Conservation (phyloP, 2,888 invertebrate genomes). For the Rhagonycha lutea region DNA sequence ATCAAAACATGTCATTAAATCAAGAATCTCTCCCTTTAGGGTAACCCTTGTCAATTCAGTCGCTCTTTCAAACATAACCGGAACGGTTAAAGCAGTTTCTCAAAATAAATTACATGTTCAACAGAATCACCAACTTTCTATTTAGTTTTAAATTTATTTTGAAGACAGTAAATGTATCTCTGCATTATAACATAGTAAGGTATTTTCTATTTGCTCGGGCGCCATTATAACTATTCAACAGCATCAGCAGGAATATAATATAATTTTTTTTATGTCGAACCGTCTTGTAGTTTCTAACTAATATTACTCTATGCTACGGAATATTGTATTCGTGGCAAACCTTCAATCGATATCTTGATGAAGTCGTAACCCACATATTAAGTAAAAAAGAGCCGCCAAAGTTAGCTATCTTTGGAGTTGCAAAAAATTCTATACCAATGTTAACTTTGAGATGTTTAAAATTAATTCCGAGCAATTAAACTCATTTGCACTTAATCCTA, state of each 20-base stretch:
- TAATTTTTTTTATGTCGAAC: not conserved
- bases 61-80: not conserved
- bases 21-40: not conserved
- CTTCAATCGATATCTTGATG: not conserved
- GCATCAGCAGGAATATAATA: too few relatives aligned
- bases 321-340: not conserved
- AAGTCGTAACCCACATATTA: not conserved
- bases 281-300: not conserved
- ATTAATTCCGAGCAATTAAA: conserved; percentile 28
- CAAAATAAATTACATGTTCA: not conserved
- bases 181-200: not conserved
- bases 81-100: not conserved
- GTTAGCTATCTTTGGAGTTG: not conserved
- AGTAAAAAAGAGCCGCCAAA: not conserved
- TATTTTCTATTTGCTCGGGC: not conserved
- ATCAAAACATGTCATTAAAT: not conserved
- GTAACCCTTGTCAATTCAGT: not conserved
- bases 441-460: conserved; percentile 10
- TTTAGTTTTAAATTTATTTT: not conserved
- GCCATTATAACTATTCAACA: not conserved
- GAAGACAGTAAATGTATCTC: not conserved
- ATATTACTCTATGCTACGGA: not conserved
- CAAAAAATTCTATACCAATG: not conserved
- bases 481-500: conserved; percentile 28
- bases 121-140: not conserved